A percentile compares a stretch with the other conserved stretches of the same genome.
Evolutionary conservation across 1,140 invertebrate species (phyloP).

Genomic region (Zaprionus lachaisei): DNA sequence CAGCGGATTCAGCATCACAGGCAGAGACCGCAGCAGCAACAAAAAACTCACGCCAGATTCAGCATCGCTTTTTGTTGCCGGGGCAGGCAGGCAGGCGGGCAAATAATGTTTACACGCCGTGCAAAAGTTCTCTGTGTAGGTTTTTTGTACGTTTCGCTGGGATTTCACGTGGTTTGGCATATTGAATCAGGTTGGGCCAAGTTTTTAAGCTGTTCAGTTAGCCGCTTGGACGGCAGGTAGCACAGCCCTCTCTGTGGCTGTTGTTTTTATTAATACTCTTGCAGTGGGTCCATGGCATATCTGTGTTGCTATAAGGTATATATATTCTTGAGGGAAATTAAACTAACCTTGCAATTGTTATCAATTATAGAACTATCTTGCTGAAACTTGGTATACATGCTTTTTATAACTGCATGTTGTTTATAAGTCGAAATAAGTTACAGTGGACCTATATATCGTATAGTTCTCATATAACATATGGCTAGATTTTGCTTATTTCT

Average conservation of each 20-base stretch:
- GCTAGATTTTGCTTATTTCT: too few species aligned
- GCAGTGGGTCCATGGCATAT: neutral
- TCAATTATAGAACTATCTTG: too few species aligned
- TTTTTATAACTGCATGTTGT: neutral
- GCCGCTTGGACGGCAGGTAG: neutral
- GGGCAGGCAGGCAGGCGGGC: neutral
- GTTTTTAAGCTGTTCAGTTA: slow-evolving; percentile 41
- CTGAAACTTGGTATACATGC: too few species aligned
- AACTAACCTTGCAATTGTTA: too few species aligned
- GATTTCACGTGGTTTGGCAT: slow-evolving; percentile 65
- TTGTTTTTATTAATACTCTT: neutral
- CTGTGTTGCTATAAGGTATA: too few species aligned
- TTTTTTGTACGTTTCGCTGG: slow-evolving; percentile 32
- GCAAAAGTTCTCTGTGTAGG: neutral
- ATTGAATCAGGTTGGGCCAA: slow-evolving; percentile 63
- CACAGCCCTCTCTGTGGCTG: neutral
- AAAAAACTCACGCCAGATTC: neutral
- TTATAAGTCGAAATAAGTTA: neutral
- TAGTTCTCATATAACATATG: too few species aligned
- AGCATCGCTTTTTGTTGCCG: neutral
- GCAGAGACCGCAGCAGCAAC: neutral
- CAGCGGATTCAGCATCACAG: slow-evolving; percentile 34
- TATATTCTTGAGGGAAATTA: too few species aligned
- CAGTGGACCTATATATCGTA: too few species aligned
- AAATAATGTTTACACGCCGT: slow-evolving; percentile 48